Conservation (phyloP, 1,140 invertebrate genomes). For the Nasonia vitripennis region DNA sequence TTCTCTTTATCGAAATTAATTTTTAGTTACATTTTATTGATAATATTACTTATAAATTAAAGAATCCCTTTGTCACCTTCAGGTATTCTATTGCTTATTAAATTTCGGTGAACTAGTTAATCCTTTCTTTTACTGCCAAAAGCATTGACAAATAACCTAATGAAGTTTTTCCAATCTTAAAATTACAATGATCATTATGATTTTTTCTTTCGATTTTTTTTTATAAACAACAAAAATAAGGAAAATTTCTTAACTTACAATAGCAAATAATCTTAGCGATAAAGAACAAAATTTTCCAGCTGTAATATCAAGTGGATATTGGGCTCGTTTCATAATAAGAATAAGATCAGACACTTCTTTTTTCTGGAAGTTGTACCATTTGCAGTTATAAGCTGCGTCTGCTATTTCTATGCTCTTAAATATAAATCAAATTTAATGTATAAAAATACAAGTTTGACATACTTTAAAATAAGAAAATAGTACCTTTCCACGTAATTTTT, state of each 20-base stretch:
- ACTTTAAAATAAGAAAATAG: constrained; percentile 11
- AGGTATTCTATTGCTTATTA: no score
- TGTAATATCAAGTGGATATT: constrained; percentile 58
- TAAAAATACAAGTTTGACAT: neutral
- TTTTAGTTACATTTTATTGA: no score
- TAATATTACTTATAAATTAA: no score
- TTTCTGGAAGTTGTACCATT: constrained; percentile 58
- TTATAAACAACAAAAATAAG: no score
- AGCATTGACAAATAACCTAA: constrained; percentile 50
- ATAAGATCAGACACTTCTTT: constrained; percentile 50
- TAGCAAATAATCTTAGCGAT: constrained; percentile 51
- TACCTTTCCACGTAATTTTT: constrained; percentile 51
- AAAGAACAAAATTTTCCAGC: constrained; percentile 60
- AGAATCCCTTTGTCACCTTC: no score
- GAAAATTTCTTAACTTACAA: constrained; percentile 39
- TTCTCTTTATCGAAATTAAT: no score
- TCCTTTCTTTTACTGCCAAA: constrained; percentile 40
- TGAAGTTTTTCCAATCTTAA: constrained; percentile 51
- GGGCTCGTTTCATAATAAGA: constrained; percentile 57
- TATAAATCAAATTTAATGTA: constrained; percentile 38
- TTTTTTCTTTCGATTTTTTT: neutral
- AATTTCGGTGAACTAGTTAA: no score
- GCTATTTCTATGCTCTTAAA: constrained; percentile 58
- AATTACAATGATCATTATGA: constrained; percentile 10
- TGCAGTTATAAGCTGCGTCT: constrained; percentile 57